Evolutionary conservation across 1,140 invertebrate species (phyloP), one percentile per base, ranked within the genome.

Genomic region (Drosophila repleta): DNA sequence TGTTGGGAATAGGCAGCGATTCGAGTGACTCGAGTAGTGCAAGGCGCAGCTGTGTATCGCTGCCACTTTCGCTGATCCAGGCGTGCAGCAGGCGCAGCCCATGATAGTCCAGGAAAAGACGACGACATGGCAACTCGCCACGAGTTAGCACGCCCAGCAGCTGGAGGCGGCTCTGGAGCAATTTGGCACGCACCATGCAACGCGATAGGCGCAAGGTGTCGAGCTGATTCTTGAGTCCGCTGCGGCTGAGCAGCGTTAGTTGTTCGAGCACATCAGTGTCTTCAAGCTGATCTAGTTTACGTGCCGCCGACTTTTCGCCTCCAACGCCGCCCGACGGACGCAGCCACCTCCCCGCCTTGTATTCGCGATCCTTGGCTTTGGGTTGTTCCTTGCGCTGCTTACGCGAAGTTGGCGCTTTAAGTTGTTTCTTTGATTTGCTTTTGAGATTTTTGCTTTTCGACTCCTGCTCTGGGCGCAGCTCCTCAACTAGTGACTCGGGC

Each of bases 21-120:
- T 95, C 95, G 37, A 97, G 92, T 0, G 96, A 96, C 76, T 96
- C 94, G n/a, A 98, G 91, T 73, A 98, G 95, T 79, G 95, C 94
- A 45, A 95, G 78, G 51, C 97, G 96, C 77, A 92, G 94, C 84
- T 92, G 79, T 24, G 92, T 83, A 52, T 91, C 82, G 32, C 53
- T 95, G 92, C 89, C 95, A 78, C 93, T 93, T 6, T 94, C 92
- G 8, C 95, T 93, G 94, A 98, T 98, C 95, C 98, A 99, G 45
- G 96, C 97, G 93, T 97, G 97, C 26, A 99, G 93, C 21, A 99
- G 92, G 8, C 96, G 93, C 35, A 99, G 93, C 0, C 98, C 98
- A 89, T 99, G 97, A 92, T 99, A 99, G 93, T 99, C 98, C 10
- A 99, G 93, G 92, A 99, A 99, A 32, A 99, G 93, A 35, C 98